Evolutionary conservation across 2,888 invertebrate species (phyloP).

Genomic region (Drosophila imparisetae): DNA sequence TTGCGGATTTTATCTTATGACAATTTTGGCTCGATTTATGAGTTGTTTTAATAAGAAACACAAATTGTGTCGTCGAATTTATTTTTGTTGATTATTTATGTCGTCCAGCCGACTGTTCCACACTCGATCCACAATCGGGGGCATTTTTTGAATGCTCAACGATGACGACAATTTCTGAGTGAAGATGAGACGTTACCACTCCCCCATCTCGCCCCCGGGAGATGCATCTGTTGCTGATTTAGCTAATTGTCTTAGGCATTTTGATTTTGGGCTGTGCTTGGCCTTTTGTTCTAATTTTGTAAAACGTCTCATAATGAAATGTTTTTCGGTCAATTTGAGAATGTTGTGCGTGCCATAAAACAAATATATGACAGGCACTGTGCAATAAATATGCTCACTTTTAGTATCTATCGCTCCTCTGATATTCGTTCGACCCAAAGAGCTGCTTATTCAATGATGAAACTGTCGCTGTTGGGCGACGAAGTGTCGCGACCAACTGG

Average conservation of each 20-base stretch:
- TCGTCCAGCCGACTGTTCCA: conserved; percentile 25
- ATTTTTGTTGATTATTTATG: conserved; percentile 76
- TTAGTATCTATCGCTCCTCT: conserved; percentile 37
- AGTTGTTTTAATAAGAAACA: conserved; percentile 73
- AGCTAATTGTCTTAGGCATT: conserved; percentile 73
- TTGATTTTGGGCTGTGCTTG: conserved; percentile 22
- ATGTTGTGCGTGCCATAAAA: conserved; percentile 71
- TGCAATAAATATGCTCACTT: conserved; percentile 68
- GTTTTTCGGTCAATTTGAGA: conserved; percentile 79
- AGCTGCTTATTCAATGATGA: conserved; percentile 61
- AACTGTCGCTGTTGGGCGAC: conserved; percentile 61
- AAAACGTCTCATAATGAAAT: conserved; percentile 73
- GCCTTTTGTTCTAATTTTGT: conserved; percentile 61
- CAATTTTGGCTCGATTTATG: conserved; percentile 65
- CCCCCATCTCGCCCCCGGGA: neutral
- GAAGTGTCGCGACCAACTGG: conserved; percentile 55
- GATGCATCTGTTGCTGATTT: conserved; percentile 31
- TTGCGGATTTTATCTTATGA: conserved; percentile 48
- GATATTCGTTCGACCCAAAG: conserved; percentile 26
- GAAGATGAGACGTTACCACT: neutral
- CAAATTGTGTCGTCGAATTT: conserved; percentile 72
- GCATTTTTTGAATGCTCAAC: conserved; percentile 70
- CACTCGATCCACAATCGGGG: conserved; percentile 70
- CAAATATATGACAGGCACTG: conserved; percentile 74
- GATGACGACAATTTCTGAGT: conserved; percentile 17